These are phyloP conservation scores for Bombus turneri DNA, from an alignment of 1,140 invertebrate species.

Conservation along the genomic window DNA sequence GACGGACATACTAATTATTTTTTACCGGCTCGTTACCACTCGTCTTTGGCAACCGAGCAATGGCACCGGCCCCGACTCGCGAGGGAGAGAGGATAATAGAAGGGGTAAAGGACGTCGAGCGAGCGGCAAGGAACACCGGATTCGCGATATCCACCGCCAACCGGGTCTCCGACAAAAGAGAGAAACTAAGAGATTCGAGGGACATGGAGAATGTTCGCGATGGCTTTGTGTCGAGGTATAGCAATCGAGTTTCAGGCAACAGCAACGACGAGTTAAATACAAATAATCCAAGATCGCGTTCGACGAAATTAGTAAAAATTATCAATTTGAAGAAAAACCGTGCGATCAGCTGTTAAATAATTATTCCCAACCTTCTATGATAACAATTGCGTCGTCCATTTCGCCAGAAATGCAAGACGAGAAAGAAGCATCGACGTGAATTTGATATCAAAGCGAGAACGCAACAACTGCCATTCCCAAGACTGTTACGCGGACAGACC, in stretches of 20 bases:
- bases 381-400: too few relatives aligned
- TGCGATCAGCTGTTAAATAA: too few relatives aligned
- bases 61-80: not conserved
- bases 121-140: slow-evolving; percentile 1
- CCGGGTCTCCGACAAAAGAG: not conserved
- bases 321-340: too few relatives aligned
- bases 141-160: slow-evolving; percentile 32
- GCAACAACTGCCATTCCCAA: not conserved
- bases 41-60: slow-evolving; percentile 57
- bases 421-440: not conserved
- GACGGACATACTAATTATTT: slow-evolving; percentile 78
- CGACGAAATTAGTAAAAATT: not conserved
- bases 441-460: not conserved
- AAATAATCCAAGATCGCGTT: not conserved
- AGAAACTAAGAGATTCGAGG: slow-evolving; percentile 2
- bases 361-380: too few relatives aligned
- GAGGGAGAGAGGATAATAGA: slow-evolving; percentile 35
- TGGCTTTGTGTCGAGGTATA: not conserved
- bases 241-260: not conserved
- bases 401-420: too few relatives aligned
- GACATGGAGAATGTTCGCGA: not conserved
- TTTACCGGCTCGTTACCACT: slow-evolving; percentile 70
- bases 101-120: slow-evolving; percentile 32
- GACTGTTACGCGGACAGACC: not conserved
- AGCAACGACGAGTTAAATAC: not conserved